Percentiles rank a stretch among this genome's conserved stretches.
Evolutionary conservation across 2,797 vertebrate genomes (phyloP).

Genomic region (Cephalopachus bancanus): DNA sequence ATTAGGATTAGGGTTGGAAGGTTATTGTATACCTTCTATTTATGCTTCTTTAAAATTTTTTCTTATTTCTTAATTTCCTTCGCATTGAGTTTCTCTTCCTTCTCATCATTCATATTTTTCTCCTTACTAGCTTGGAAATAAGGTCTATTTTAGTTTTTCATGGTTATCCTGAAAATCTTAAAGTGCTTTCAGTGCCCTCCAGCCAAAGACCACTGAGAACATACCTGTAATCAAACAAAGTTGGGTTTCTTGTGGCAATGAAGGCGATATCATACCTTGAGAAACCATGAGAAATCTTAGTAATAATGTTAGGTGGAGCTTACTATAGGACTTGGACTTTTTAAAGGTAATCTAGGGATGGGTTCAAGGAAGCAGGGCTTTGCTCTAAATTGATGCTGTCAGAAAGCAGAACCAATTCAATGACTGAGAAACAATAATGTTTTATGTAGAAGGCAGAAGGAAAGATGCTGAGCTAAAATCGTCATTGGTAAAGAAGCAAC

Average conservation of each 20-base stretch:
- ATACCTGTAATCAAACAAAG: neutral
- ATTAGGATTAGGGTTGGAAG: too few species aligned
- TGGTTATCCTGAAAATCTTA: neutral
- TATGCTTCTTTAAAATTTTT: neutral
- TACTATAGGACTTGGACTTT: neutral
- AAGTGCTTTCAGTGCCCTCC: neutral
- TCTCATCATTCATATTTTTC: neutral
- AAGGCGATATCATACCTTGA: neutral
- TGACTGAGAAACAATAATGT: neutral
- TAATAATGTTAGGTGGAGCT: neutral
- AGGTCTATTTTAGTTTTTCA: neutral
- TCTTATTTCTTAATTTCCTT: neutral
- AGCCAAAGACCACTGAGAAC: neutral
- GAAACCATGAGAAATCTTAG: neutral
- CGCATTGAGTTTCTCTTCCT: neutral
- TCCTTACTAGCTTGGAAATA: neutral
- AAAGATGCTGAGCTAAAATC: neutral
- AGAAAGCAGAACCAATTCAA: neutral
- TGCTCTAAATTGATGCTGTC: neutral
- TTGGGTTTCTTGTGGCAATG: neutral
- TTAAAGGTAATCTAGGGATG: neutral
- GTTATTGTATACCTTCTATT: neutral
- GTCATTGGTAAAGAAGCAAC: neutral
- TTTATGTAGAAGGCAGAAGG: neutral
- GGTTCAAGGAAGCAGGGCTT: neutral